Evolutionary conservation across 2,888 invertebrate species (phyloP).

Genomic region (Philopedon plagiatum): DNA sequence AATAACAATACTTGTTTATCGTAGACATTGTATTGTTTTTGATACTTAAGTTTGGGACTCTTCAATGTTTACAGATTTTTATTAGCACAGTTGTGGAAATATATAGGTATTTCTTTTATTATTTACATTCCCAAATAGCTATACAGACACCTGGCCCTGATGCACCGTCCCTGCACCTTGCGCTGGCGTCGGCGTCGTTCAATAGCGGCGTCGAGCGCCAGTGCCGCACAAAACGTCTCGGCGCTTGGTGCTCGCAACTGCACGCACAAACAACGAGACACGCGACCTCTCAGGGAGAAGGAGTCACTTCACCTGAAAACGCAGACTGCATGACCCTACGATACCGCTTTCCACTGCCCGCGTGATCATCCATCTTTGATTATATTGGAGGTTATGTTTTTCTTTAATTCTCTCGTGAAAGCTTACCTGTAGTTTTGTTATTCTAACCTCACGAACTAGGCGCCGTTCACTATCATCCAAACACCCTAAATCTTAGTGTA

Average conservation of each 20-base stretch:
- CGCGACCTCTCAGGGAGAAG: constrained; percentile 54
- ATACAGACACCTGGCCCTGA: neutral
- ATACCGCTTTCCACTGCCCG: constrained; percentile 14
- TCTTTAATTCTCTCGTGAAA: neutral
- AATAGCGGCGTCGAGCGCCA: constrained; percentile 66
- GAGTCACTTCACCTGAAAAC: constrained; percentile 25
- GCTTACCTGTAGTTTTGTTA: neutral
- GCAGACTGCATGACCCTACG: constrained; percentile 34
- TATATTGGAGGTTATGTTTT: constrained; percentile 24
- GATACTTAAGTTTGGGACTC: too few relatives aligned
- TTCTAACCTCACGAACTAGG: neutral
- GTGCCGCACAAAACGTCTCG: constrained; percentile 68
- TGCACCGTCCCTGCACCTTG: constrained; percentile 51
- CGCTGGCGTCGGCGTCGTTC: constrained; percentile 68
- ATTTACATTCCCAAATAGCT: neutral
- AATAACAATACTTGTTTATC: too few relatives aligned
- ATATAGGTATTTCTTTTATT: too few relatives aligned
- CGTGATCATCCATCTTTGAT: constrained; percentile 11
- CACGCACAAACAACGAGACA: constrained; percentile 57
- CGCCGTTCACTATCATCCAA: neutral
- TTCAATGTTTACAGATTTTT: too few relatives aligned
- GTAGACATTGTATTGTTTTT: too few relatives aligned
- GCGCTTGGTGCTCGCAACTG: constrained; percentile 66
- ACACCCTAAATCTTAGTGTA: neutral
- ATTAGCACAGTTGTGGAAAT: too few relatives aligned